Percentiles rank a stretch among this genome's conserved stretches.
phyloP scores from a whole-genome alignment of 1,140 invertebrate genomes.

The Neodiprion fabricii region DNA sequence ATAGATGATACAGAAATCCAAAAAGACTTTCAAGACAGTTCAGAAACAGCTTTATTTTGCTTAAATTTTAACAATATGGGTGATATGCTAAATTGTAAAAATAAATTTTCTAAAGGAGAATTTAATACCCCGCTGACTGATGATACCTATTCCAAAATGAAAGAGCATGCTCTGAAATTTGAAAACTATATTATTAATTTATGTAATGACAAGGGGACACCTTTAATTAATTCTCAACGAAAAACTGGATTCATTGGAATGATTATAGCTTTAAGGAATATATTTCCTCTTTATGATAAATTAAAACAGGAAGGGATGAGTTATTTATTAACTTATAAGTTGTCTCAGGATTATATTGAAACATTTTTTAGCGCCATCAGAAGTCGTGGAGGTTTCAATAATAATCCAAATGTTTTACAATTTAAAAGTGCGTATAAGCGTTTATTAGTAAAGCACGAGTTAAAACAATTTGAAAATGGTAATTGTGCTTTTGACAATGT shows the following conservation, averaged over 20 bases:
- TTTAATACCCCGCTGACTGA: neutral
- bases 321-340: slow-evolving; percentile 40
- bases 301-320: slow-evolving; percentile 7
- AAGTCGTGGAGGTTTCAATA: slow-evolving; percentile 46
- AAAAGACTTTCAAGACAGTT: slow-evolving; percentile 33
- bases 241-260: slow-evolving; percentile 12
- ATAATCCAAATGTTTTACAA: slow-evolving; percentile 46
- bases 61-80: slow-evolving; percentile 13
- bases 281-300: neutral
- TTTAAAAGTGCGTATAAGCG: slow-evolving; percentile 26
- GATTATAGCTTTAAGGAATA: slow-evolving; percentile 13
- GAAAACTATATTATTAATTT: too few species aligned
- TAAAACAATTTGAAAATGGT: slow-evolving; percentile 8
- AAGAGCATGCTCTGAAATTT: too few species aligned
- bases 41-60: slow-evolving; percentile 38
- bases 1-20: slow-evolving; percentile 28
- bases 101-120: slow-evolving; percentile 12
- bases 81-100: slow-evolving; percentile 9
- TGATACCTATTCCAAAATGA: neutral
- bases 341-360: slow-evolving; percentile 52
- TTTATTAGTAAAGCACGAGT: neutral
- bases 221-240: neutral
- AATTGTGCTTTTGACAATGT: slow-evolving; percentile 1
- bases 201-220: too few species aligned
- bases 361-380: slow-evolving; percentile 48